Evolutionary conservation across 1,140 invertebrate genomes (phyloP), one percentile per base, ranked within the genome.

Genomic region (Doryteuthis pealeii): DNA sequence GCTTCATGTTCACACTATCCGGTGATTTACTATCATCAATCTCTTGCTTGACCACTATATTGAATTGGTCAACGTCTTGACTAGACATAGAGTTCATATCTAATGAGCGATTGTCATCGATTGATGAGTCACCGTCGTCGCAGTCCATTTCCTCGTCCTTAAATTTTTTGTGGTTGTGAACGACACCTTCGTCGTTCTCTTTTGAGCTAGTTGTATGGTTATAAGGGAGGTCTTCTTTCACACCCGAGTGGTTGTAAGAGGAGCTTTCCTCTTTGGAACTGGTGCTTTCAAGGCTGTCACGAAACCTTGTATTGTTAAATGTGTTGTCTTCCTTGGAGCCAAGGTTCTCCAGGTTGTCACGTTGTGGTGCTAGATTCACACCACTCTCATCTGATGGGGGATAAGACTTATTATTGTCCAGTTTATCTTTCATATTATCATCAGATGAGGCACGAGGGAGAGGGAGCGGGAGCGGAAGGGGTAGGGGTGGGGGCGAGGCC

Each of bases 381-480:
- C 54, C 54, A 6, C 54, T 22, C 18, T 62, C 54, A 62, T 28
- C 54, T 62, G 54, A 62, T 12, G 54, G 26, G 10, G 26, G 6
- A 22, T 62, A 62, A n/a, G 12, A 6, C 26, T 62, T 62, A 62
- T 28, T 28, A n/a, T 62, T 62, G 54, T 62, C 54, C 18, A 62
- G 54, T 62, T 62, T 62, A 5, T 62, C 54, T 28, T 28, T 62
- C 54, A 62, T 62, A 18, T 62, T 62, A 8, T 62, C 54, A n/a
- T 62, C 54, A 22, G 54, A 62, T 62, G 54, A 62, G 28, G 35
- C 71, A 43, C 73, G 69, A 32, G 76, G 76, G n/a, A n/a, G n/a
- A n/a, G n/a, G n/a, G n/a, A n/a, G n/a, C n/a, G n/a, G n/a, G 65
- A 75, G 54, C 4, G 76, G 35, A 4, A 26, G 31, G 18, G 58